Conservation (phyloP, 2,113 vertebrate species). For the Panurus biarmicus region DNA sequence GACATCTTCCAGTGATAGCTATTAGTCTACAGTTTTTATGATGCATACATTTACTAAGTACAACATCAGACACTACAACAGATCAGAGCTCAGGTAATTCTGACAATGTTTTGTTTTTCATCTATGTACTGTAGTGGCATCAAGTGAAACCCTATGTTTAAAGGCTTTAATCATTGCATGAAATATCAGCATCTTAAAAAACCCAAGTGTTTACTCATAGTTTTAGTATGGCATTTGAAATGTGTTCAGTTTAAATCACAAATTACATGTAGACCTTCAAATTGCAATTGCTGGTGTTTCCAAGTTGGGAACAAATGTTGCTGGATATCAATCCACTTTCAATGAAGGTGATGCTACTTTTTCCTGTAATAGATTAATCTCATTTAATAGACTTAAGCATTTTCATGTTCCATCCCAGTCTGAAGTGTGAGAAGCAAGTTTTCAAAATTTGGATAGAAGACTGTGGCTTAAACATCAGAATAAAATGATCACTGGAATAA, state of each 20-base stretch:
- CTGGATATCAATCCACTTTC: not conserved
- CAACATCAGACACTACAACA: constrained; percentile 81
- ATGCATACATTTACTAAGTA: constrained; percentile 85
- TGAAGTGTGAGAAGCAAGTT: not conserved
- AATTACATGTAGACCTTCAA: constrained; percentile 34
- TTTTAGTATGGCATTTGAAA: constrained; percentile 10
- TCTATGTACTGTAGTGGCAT: constrained; percentile 49
- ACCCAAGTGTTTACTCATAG: not conserved
- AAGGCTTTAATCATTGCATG: constrained; percentile 50
- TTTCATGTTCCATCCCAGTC: not conserved
- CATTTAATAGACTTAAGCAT: not conserved
- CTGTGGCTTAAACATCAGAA: not conserved
- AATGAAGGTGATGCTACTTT: not conserved
- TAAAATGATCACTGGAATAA: constrained; percentile 53
- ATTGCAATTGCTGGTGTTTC: constrained; percentile 55
- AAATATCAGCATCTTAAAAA: constrained; percentile 56
- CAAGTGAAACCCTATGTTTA: constrained; percentile 57
- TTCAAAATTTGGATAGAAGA: constrained; percentile 4
- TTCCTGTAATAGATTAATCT: not conserved
- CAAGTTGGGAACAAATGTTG: constrained; percentile 28
- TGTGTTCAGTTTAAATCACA: constrained; percentile 29
- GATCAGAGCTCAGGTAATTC: constrained; percentile 62
- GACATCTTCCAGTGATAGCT: constrained; percentile 81
- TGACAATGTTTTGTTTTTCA: constrained; percentile 64
- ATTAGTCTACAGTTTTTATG: constrained; percentile 80